These are phyloP conservation scores for Agonopterix alstromeriana DNA, from an alignment of 2,888 invertebrate species.

Conservation along the genomic window DNA sequence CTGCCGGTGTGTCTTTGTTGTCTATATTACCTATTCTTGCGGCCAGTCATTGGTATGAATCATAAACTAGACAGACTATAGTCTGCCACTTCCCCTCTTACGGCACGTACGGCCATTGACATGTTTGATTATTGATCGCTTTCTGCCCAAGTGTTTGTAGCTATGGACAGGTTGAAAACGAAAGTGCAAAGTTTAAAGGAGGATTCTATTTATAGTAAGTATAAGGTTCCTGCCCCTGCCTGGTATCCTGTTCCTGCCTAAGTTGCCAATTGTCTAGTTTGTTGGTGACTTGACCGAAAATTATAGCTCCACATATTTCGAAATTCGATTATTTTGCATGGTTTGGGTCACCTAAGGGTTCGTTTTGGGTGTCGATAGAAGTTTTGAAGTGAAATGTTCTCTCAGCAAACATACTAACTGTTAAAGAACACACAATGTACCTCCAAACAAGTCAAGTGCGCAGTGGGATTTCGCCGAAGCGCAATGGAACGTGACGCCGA, in stretches of 20 bases:
- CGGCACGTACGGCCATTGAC: constrained; percentile 2
- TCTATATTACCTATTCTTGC: not conserved
- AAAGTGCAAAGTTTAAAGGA: constrained; percentile 19
- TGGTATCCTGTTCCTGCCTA: no score
- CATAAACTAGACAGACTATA: not conserved
- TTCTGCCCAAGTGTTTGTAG: not conserved
- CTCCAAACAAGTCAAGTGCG: constrained; percentile 15
- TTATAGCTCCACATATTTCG: no score
- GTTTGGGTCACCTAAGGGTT: no score
- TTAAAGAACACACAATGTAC: constrained; percentile 7
- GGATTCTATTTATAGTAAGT: constrained; percentile 18
- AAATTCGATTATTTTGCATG: no score
- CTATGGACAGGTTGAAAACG: no score
- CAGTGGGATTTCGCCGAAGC: constrained; percentile 46
- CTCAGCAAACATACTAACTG: no score
- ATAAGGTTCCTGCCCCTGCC: no score
- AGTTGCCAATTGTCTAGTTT: no score
- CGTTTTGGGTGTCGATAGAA: no score
- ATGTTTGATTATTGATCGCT: constrained; percentile 3
- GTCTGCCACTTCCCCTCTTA: not conserved
- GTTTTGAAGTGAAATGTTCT: no score
- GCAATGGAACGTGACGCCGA: constrained; percentile 49
- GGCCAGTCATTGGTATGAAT: not conserved
- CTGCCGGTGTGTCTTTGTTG: no score
- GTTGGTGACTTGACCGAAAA: no score